Base-by-base conservation (phyloP, 2,888 invertebrate genomes). In the Cosmopolites sordidus region DNA sequence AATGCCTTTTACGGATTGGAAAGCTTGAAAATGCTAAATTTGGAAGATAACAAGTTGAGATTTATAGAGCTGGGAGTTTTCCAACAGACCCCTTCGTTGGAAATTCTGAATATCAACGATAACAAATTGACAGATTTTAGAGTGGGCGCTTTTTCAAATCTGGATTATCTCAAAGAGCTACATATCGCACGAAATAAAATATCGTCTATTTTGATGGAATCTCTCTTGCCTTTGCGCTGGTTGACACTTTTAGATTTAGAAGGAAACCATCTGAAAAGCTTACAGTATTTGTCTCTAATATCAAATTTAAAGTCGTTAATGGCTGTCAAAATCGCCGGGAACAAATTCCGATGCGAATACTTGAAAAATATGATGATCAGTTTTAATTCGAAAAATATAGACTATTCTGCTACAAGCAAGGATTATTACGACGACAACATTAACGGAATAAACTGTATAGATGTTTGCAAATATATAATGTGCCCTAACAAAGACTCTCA, bases 321-420 rank as follows among this genome's bases (percentile, higher is more conserved):
- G n/a, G 8, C 22, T 22, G 3, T 22, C 1, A 59, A 59, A 8
- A 60, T 64, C 17, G 60, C 58, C 2, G 29, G 48, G 1, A 64
- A 64, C 39, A 61, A 60, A 30, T 64, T 62, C 60, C 52, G 57
- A 29, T 64, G 64, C 40, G 55, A 57, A 16, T 52, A 54, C 48
- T 55, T 64, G 41, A 57, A 48, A n/a, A 17, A 49, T 12, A 58
- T 61, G 51, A 48, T 64, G 27, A 52, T 58, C 4, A 47, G 42
- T 6, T 56, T 64, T 37, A 56, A 53, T 18, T 54, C 54, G 4
- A 43, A 38, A 6, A 46, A 37, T n/a, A 49, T 63, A 4, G n/a
- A 52, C 8, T 64, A 58, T 38, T 37, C 50, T 37, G 43, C 59
- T 6, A 43, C 9, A 9, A 41, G 33, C 12, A 43, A 47, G 8